Evolutionary conservation across 64 coral and sea anemone species (phyloP), one percentile per base, ranked within the genome.

Genomic region (Dendronephthya gigantea): DNA sequence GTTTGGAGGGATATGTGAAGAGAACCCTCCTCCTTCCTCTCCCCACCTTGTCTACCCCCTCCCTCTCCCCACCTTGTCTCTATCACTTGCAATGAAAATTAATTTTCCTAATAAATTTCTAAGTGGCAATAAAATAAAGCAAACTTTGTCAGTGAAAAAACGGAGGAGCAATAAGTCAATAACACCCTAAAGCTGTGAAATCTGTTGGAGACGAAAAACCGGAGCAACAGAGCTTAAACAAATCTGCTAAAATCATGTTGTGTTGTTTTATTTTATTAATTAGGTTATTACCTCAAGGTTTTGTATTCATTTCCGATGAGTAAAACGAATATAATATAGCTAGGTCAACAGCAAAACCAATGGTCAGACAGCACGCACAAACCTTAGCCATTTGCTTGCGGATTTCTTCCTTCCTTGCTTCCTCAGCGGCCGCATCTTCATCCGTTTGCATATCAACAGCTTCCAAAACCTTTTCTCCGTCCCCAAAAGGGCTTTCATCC

Each of bases 371-470:
- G 72, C 49, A 85, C 25, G 68, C 81, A 48, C 66, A 30, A 69
- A 94, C 92, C 92, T 94, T 94, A 2, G 50, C 79, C 76, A 90
- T 91, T 98, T 98, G 89, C 39, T 52, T 68, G 10, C 85, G 87
- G 17, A 98, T 89, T 35, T 98, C 95, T 81, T 81, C 84, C 37
- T 91, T 98, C 37, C 90, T 89, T 23, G 87, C 90, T 12, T 98
- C 92, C 36, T 98, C 95, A 39, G 95, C 92, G 48, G 90, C 89
- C 49, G 84, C 70, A 85, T 93, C 92, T 35, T 92, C 89, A 39
- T 39, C 50, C 30, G 91, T 45, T 36, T 81, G 85, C 55, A 98
- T 91, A 23, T 98, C 94, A 36, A 83, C 28, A 19, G 34, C 58
- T 56, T 91, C 83, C 39, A 84, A 81, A 83, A 50, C 83, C 9